A percentile compares a stretch with the other conserved stretches of the same genome.
Conservation (phyloP, 1,140 invertebrate genomes). For the Listronotus oregonensis region DNA sequence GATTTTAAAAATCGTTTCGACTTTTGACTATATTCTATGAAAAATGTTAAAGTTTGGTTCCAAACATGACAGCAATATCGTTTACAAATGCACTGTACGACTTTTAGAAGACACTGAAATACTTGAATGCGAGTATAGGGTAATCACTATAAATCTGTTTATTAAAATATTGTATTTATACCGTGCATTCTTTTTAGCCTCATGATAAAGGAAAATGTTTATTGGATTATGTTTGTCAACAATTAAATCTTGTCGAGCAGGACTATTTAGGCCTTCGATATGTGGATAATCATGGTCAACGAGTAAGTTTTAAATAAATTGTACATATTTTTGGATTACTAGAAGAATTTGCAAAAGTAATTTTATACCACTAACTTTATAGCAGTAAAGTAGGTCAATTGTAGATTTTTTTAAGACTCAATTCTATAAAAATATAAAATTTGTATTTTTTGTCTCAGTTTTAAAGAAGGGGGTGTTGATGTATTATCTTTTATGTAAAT, state of each 20-base stretch:
- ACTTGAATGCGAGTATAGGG: conserved; percentile 94
- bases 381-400: too few species aligned
- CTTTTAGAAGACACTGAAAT: conserved; percentile 94
- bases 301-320: conserved; percentile 65
- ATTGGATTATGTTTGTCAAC: conserved; percentile 90
- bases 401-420: too few species aligned
- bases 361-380: too few species aligned
- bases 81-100: conserved; percentile 92
- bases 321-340: too few species aligned
- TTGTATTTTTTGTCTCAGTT: too few species aligned
- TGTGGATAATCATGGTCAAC: conserved; percentile 89
- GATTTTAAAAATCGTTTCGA: conserved; percentile 20
- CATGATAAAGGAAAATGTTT: conserved; percentile 92
- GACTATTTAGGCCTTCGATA: conserved; percentile 97
- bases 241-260: conserved; percentile 92
- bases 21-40: conserved; percentile 22
- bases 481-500: too few species aligned
- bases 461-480: too few species aligned
- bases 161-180: conserved; percentile 13
- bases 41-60: conserved; percentile 76
- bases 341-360: too few species aligned
- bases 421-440: too few species aligned
- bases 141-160: conserved; percentile 53
- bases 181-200: conserved; percentile 67
- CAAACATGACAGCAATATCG: conserved; percentile 82